A percentile compares a stretch with the other conserved stretches of the same genome.
These are phyloP conservation scores for Hyposoter dolosus DNA, from an alignment of 2,888 invertebrate genomes.

Conservation along the genomic window DNA sequence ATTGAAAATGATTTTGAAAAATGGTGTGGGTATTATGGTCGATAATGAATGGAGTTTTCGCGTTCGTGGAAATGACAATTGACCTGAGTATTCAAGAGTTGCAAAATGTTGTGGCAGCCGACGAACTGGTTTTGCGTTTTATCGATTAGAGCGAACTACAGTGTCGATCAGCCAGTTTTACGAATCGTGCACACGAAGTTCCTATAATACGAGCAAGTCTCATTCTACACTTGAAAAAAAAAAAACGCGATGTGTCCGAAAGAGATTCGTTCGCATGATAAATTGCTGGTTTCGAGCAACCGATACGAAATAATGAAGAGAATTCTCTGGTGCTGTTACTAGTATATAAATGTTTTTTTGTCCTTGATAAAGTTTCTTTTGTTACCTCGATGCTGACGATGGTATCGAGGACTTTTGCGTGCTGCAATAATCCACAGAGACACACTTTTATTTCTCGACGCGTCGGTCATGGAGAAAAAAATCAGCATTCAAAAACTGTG, in stretches of 20 bases:
- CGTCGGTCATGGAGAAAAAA: not conserved
- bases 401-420: conserved; percentile 60
- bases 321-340: conserved; percentile 3
- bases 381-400: conserved; percentile 58
- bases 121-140: conserved; percentile 55
- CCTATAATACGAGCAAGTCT: not conserved
- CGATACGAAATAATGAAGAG: conserved; percentile 17
- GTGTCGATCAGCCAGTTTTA: conserved; percentile 51
- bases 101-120: conserved; percentile 22
- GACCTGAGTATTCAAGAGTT: not conserved
- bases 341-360: conserved; percentile 9
- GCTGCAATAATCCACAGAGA: conserved; percentile 24
- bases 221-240: conserved; percentile 7
- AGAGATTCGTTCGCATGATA: conserved; percentile 39
- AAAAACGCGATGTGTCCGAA: conserved; percentile 36
- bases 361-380: conserved; percentile 63
- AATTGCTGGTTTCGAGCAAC: conserved; percentile 1
- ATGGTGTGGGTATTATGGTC: not conserved
- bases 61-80: not conserved
- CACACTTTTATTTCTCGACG: conserved; percentile 25
- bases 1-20: not conserved
- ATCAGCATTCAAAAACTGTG: conserved; percentile 20
- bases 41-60: not conserved
- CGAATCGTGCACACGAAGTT: conserved; percentile 30
- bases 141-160: conserved; percentile 46